A percentile compares a stretch with the other conserved stretches of the same genome.
Conservation (phyloP, 2,888 invertebrate species). For the Drosophila crucigera region DNA sequence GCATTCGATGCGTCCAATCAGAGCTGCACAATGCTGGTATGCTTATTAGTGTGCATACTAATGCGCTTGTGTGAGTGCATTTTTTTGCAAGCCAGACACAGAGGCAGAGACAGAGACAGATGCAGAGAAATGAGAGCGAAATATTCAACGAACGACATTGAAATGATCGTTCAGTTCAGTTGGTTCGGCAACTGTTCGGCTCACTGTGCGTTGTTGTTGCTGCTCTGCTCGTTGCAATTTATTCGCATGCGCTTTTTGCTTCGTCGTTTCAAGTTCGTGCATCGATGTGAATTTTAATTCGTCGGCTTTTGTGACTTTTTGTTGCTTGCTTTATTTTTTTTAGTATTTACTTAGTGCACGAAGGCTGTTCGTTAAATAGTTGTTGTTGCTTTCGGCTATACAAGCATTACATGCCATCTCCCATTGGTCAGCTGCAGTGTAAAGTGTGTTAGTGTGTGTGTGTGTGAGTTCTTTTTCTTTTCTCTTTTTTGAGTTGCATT, state of each 20-base stretch:
- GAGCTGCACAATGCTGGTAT: constrained; percentile 41
- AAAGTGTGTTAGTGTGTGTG: constrained; percentile 2
- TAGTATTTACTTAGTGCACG: constrained; percentile 45
- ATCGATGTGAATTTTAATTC: constrained; percentile 67
- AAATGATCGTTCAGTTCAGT: constrained; percentile 28
- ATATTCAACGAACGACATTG: constrained; percentile 9
- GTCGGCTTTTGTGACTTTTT: constrained; percentile 39
- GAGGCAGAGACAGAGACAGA: constrained; percentile 5
- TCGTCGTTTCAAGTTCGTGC: constrained; percentile 60
- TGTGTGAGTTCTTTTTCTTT: neutral
- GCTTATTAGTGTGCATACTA: neutral
- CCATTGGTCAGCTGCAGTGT: constrained; percentile 35
- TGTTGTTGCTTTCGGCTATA: constrained; percentile 16
- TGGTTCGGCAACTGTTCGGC: constrained; percentile 28
- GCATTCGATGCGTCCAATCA: constrained; percentile 62
- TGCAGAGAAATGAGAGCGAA: neutral
- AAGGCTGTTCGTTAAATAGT: constrained; percentile 33
- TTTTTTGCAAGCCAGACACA: constrained; percentile 15
- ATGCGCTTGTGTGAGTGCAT: constrained; percentile 29
- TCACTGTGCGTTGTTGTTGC: constrained; percentile 22
- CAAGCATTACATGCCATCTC: constrained; percentile 18
- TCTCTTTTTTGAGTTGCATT: constrained; percentile 3
- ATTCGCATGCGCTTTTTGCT: constrained; percentile 68
- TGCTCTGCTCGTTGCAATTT: constrained; percentile 56
- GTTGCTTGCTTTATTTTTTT: constrained; percentile 5